phyloP scores from a whole-genome alignment of 1,140 invertebrate species.

The Bombus haemorrhoidalis region DNA sequence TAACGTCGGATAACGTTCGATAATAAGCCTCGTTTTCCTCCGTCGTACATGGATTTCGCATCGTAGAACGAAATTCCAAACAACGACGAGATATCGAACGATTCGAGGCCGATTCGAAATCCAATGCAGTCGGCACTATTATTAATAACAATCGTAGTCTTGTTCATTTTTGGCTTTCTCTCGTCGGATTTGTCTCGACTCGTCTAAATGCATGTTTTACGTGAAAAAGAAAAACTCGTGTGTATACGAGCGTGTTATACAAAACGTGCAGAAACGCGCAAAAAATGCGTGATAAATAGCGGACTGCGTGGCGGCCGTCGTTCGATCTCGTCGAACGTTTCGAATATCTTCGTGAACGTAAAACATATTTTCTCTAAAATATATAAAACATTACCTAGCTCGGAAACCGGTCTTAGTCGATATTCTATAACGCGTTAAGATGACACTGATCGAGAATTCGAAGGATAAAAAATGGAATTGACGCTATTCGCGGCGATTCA shows the following conservation, averaged over 20 bases:
- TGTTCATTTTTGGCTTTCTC: not conserved
- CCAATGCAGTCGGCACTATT: not conserved
- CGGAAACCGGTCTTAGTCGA: constrained; percentile 32
- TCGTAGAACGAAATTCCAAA: constrained; percentile 24
- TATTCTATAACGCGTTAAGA: constrained; percentile 21
- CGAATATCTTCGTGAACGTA: too few relatives aligned
- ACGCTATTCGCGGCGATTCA: not conserved
- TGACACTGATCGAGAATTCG: constrained; percentile 26
- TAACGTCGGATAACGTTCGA: constrained; percentile 23
- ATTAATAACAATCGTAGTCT: not conserved
- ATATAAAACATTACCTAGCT: not conserved
- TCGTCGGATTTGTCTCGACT: not conserved
- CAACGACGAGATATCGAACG: constrained; percentile 6
- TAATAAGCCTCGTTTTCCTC: constrained; percentile 28
- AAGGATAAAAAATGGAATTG: constrained; percentile 3
- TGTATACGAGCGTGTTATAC: not conserved
- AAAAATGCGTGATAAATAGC: constrained; percentile 2
- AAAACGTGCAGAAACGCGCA: not conserved
- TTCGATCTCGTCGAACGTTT: constrained; percentile 17
- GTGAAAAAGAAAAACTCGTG: not conserved
- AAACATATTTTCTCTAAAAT: not conserved
- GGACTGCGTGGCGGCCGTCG: not conserved
- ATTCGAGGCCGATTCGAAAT: not conserved
- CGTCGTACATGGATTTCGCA: not conserved
- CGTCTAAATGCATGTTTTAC: not conserved